Evolutionary conservation across 1,140 invertebrate genomes (phyloP), one percentile per base, ranked within the genome.

Genomic region (Globodera rostochiensis): DNA sequence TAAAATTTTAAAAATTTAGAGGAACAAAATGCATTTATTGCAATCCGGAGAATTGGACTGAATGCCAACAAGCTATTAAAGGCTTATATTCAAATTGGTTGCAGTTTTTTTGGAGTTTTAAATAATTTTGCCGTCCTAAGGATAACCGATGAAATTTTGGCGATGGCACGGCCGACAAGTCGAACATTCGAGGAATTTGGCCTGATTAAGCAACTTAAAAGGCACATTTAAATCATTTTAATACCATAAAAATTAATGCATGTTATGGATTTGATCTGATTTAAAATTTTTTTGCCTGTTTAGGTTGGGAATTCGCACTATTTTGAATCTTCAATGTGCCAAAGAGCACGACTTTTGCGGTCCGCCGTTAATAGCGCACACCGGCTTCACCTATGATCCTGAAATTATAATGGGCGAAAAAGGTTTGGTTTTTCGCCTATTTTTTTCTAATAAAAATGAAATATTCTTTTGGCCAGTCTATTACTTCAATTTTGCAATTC

Each of bases 401-500:
- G 85, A 86, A 76, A 19, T 80, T 21, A 53, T 86, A n/a, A 86
- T 86, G 85, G 76, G 69, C 50, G 82, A 86, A 67, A 80, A 87
- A 21, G 74, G 85, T 85, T 47, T 1, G 0, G 25, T 64, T 60
- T 69, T 76, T 57, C 19, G 13, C 13, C 8, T 25, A 46, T 36
- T 67, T 8, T 67, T 8, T 15, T 36, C 66, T 46, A n/a, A 60
- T 46, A 3, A 8, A 25, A 46, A 74, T 45, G 1, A 74, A 80
- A 45, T 36, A 19, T 3, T 73, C 25, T 19, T 2, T 80, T 74
- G 45, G 9, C 76, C 67, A 86, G 85, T 86, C 46, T 86, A 85
- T 67, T 85, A 86, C 70, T 86, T 86, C 75, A 86, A 86, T 71
- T 86, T 85, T 60, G 84, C 83, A n/a, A 83, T 86, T 53, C 86